These are phyloP conservation scores for Diplodus puntazzo DNA, from an alignment of 2,797 vertebrate species.

Conservation along the genomic window DNA sequence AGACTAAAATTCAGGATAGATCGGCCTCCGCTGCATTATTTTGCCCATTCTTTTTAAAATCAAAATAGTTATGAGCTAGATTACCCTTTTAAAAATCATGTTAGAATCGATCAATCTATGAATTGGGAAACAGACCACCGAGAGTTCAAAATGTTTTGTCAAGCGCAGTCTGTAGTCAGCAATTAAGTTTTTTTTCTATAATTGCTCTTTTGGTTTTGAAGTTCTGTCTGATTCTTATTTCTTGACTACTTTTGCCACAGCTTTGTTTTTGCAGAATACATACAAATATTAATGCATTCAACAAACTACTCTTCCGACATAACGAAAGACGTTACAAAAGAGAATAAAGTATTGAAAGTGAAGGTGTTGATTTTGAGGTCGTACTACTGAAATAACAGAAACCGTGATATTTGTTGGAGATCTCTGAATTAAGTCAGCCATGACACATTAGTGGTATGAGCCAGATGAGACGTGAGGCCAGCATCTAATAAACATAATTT, in stretches of 20 bases:
- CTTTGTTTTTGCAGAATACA: constrained; percentile 19
- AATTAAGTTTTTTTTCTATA: neutral
- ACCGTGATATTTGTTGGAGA: constrained; percentile 29
- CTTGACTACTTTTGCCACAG: constrained; percentile 15
- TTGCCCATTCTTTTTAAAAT: neutral
- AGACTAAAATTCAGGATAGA: neutral
- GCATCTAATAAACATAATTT: constrained; percentile 35
- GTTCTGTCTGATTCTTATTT: neutral
- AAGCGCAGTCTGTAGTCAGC: neutral
- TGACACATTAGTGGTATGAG: constrained; percentile 39
- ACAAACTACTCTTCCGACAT: constrained; percentile 10
- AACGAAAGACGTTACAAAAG: constrained; percentile 2
- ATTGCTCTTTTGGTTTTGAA: constrained; percentile 1
- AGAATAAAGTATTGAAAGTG: constrained; percentile 6
- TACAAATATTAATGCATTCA: constrained; percentile 18
- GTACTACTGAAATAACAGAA: constrained; percentile 10
- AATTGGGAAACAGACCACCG: neutral
- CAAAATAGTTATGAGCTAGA: neutral
- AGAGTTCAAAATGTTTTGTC: constrained; percentile 11
- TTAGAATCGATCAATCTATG: neutral
- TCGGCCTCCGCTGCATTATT: neutral
- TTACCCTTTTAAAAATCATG: neutral
- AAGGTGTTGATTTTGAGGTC: constrained; percentile 15
- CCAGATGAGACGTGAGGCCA: constrained; percentile 30
- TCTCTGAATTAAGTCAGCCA: constrained; percentile 36